Base-by-base conservation (phyloP, 1,140 invertebrate genomes). In the Hylyphantes graminicola region DNA sequence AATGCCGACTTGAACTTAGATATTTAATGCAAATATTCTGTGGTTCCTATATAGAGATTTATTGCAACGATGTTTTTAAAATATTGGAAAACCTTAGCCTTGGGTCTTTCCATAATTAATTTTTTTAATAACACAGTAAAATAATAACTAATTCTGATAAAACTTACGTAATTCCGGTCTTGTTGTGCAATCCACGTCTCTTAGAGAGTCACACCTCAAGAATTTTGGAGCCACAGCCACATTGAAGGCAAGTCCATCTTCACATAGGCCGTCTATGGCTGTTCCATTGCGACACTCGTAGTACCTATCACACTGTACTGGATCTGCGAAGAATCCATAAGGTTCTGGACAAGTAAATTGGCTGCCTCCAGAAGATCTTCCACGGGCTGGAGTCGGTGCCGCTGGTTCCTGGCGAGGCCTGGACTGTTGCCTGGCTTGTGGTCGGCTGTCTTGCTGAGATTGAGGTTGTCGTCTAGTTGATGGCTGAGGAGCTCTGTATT, bases 241-340 rank as follows among this genome's bases (percentile, higher is more conserved):
- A 87, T 93, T 92, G 89, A 96, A 96, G 2, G 95, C 93, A 15
- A 96, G 91, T 4, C 95, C 95, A 87, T 96, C 95, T 4, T 94
- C 94, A 89, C 95, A 96, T 5, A 96, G 89, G 86, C 92, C 93
- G 85, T 93, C 91, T 10, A 93, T 87, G 57, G 93, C 92, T 7
- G 68, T 70, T 0, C 95, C 93, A 89, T 94, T 92, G 73, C 91
- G 89, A 89, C 95, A 96, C 87, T 92, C 92, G 88, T 95, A 95
- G 89, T 95, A 96, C 57, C 95, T 92, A 90, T 96, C 95, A 89
- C 95, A 96, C 88, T 96, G 94, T 86, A 92, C 91, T 2, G 90
- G 91, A 89, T 96, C 94, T 0, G 94, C 91, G 89, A 93, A 96
- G 89, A 92, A 95, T n/a, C 95, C 95, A 85, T 93, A 93, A 75